Percentiles rank a stretch among this genome's conserved stretches.
These are phyloP conservation scores for Phoebastria nigripes DNA, from an alignment of 2,797 vertebrate genomes.

Conservation along the genomic window DNA sequence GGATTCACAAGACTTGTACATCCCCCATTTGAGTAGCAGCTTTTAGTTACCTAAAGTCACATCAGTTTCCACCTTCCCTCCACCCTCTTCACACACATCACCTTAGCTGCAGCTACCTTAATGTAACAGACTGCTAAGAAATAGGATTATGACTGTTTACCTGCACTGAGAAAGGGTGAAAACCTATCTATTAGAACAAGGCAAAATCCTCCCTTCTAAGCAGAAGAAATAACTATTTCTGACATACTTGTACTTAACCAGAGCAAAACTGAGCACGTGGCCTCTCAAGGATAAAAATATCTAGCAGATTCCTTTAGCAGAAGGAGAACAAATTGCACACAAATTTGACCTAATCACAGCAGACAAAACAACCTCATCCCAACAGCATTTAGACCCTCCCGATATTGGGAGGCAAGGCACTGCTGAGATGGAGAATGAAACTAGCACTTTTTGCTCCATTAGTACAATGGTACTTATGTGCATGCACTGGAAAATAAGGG, in stretches of 20 bases:
- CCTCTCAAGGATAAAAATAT: constrained; percentile 46
- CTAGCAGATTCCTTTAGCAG: constrained; percentile 12
- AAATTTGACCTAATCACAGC: not conserved
- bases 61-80: not conserved
- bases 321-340: not conserved
- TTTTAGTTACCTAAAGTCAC: not conserved
- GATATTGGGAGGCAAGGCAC: not conserved
- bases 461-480: not conserved
- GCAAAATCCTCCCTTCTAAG: not conserved
- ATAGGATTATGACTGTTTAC: not conserved
- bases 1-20: not conserved
- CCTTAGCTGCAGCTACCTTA: not conserved
- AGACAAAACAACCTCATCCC: not conserved
- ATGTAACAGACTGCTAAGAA: not conserved
- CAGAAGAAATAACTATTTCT: not conserved
- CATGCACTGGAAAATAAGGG: not conserved
- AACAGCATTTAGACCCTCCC: not conserved
- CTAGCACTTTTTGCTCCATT: not conserved
- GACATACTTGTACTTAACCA: constrained; percentile 2
- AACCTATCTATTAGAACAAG: not conserved
- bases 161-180: not conserved
- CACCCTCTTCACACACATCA: not conserved
- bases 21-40: not conserved
- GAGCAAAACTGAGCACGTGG: constrained; percentile 10
- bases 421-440: not conserved